phyloP scores from a whole-genome alignment of 2,113 vertebrate species.

The Alethe diademata region DNA sequence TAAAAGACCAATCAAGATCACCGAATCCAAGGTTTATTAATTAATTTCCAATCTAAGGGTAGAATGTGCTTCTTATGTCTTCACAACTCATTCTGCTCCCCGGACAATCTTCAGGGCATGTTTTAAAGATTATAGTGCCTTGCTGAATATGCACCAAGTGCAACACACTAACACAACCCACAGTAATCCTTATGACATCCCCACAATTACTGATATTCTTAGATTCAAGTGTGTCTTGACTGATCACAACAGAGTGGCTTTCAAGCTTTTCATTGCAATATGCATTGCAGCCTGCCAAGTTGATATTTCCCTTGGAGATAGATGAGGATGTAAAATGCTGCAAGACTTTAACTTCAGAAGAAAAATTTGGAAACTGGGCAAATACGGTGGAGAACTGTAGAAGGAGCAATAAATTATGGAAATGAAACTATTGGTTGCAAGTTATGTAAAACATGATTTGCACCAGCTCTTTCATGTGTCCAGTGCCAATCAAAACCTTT shows the following conservation, averaged over 20 bases:
- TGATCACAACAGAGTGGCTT: background rate
- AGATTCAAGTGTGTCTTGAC: background rate
- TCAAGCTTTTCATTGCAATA: background rate
- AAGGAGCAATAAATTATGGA: background rate
- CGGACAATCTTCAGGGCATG: background rate
- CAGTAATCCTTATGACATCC: background rate
- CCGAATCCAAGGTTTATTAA: background rate
- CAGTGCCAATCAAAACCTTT: background rate
- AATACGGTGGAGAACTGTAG: background rate
- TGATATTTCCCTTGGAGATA: background rate
- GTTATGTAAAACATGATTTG: background rate
- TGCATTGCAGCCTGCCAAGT: background rate
- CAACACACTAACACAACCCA: background rate
- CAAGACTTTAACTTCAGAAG: background rate
- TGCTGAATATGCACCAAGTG: background rate
- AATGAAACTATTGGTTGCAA: background rate
- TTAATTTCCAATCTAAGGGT: background rate
- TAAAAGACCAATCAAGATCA: background rate
- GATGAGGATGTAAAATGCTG: background rate
- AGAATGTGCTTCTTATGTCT: background rate
- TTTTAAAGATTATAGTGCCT: background rate
- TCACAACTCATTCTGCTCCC: background rate
- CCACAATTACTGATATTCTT: background rate
- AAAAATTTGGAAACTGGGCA: background rate
- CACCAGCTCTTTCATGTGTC: background rate